phyloP scores from a whole-genome alignment of 2,113 vertebrate species.

The Daboia siamensis region DNA sequence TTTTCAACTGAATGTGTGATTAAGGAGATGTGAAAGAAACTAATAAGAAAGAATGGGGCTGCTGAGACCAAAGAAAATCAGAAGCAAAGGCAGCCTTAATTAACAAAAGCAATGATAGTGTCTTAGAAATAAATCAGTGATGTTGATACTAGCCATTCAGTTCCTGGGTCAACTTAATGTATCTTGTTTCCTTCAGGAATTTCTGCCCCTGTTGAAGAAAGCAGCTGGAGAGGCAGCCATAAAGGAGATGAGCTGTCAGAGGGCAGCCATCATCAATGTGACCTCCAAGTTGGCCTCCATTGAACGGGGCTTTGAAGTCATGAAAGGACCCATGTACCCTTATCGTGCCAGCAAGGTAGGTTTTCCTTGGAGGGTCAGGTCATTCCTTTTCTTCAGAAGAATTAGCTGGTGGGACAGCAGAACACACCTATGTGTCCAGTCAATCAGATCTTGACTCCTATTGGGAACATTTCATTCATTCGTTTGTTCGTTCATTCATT shows the following conservation, averaged over 20 bases:
- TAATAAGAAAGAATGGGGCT: background rate
- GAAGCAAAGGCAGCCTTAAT: background rate
- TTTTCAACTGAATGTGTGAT: background rate
- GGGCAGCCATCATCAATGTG: conserved; percentile 23
- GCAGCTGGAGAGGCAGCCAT: accelerated
- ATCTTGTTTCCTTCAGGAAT: conserved; percentile 35
- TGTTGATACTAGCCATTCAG: background rate
- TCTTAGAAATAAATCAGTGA: background rate
- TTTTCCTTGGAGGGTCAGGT: background rate
- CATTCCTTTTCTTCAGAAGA: background rate
- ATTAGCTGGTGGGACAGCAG: background rate
- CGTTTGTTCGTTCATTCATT: no score
- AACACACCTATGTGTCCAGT: background rate
- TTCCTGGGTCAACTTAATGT: background rate
- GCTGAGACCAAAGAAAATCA: background rate
- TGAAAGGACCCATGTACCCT: conserved; percentile 22
- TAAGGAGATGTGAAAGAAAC: background rate
- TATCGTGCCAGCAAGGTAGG: conserved; percentile 59
- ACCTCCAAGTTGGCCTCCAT: conserved; percentile 54
- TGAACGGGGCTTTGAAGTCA: background rate
- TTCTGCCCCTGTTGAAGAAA: conserved; percentile 47
- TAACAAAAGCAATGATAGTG: background rate
- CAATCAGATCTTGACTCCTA: background rate
- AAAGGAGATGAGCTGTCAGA: conserved; percentile 44
- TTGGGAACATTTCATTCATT: background rate